A percentile compares a stretch with the other conserved stretches of the same genome.
Conservation (phyloP, 2,888 invertebrate genomes). For the Eupithecia vulgata region DNA sequence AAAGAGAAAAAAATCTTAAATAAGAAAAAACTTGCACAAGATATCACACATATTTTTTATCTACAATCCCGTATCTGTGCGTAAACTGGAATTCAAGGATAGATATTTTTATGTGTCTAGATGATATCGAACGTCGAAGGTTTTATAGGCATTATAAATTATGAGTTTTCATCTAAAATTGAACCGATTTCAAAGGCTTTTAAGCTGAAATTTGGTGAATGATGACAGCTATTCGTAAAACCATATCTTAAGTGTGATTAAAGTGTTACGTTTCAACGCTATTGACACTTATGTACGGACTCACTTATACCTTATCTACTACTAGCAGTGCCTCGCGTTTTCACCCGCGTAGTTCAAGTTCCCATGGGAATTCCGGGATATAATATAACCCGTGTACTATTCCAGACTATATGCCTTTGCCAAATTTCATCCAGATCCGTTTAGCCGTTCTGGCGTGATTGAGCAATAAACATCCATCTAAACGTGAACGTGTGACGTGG, state of each 20-base stretch:
- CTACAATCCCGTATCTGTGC: conserved; percentile 1
- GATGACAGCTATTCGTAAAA: conserved; percentile 12
- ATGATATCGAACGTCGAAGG: conserved; percentile 30
- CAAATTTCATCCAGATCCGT: too few relatives aligned
- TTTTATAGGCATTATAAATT: conserved; percentile 38
- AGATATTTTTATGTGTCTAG: conserved; percentile 29
- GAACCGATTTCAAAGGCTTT: conserved; percentile 32
- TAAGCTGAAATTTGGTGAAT: conserved; percentile 10
- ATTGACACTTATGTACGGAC: neutral
- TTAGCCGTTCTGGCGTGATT: too few relatives aligned
- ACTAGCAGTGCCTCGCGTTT: too few relatives aligned
- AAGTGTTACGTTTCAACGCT: conserved; percentile 3
- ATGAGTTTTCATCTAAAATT: conserved; percentile 35
- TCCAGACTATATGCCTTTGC: too few relatives aligned
- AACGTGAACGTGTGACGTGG: too few relatives aligned
- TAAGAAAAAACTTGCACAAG: conserved; percentile 4
- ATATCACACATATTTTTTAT: neutral
- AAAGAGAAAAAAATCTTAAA: too few relatives aligned
- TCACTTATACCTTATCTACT: neutral
- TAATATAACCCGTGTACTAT: too few relatives aligned
- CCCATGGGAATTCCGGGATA: too few relatives aligned
- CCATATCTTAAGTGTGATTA: conserved; percentile 8
- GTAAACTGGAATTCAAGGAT: conserved; percentile 23
- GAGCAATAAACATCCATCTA: too few relatives aligned
- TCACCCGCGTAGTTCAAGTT: too few relatives aligned